A percentile compares a stretch with the other conserved stretches of the same genome.
phyloP scores from a whole-genome alignment of 2,797 vertebrate species.

The Botia almorhae region DNA sequence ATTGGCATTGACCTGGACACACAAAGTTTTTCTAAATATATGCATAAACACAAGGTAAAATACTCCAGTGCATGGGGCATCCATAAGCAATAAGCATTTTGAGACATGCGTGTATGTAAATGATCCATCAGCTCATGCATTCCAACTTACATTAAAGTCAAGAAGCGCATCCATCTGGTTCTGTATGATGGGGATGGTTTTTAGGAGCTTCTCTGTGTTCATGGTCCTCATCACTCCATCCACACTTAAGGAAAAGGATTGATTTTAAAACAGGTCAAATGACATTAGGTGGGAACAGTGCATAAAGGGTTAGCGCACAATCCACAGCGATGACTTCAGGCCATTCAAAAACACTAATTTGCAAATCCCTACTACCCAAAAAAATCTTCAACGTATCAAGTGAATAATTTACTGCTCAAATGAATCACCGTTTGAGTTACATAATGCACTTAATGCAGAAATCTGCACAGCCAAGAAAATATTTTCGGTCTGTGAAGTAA shows the following conservation, averaged over 20 bases:
- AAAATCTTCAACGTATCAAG: background rate
- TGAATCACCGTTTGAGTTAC: constrained; percentile 25
- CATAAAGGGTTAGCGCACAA: constrained; percentile 28
- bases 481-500: too few relatives aligned
- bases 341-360: background rate
- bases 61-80: background rate
- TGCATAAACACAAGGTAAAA: background rate
- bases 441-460: constrained; percentile 22
- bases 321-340: constrained; percentile 3
- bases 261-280: constrained; percentile 47
- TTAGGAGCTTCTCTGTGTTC: constrained; percentile 98
- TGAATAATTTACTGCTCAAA: constrained; percentile 7
- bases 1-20: constrained; percentile 94
- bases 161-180: constrained; percentile 99
- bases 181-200: constrained; percentile 99
- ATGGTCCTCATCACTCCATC: constrained; percentile 99
- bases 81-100: background rate
- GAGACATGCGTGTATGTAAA: background rate
- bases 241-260: constrained; percentile 77
- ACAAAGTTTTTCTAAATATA: background rate
- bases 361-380: constrained; percentile 10
- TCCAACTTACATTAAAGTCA: constrained; percentile 95
- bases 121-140: background rate
- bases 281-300: constrained; percentile 24
- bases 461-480: constrained; percentile 5